Evolutionary conservation across 2,888 invertebrate species (phyloP), one percentile per base, ranked within the genome.

Genomic region (Sarcophaga caerulescens): DNA sequence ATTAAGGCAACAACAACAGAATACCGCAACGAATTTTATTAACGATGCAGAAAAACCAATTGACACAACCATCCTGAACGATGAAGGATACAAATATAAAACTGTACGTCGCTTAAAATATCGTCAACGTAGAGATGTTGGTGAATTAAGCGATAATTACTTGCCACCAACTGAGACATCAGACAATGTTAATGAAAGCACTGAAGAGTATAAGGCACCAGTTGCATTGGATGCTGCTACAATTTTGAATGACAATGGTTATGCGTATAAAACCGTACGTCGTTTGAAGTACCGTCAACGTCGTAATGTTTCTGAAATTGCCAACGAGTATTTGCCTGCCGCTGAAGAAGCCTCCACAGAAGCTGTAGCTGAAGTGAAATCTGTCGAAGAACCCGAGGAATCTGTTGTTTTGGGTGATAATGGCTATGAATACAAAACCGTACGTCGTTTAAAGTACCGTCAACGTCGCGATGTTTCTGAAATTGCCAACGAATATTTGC

Each of bases 41-140:
- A 71, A 89, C 88, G 89, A 87, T 52, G 68, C 75, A 65, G n/a
- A 44, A 19, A 14, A 35, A 60, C 65, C 70, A 19, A 25, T 65
- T 10, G 66, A 73, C 14, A 25, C n/a, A 47, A 68, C 71, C 21
- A 35, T 75, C 25, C 85, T 90, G 0, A 87, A 78, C n/a, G 86
- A 76, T n/a, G 88, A 89, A 88, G 90, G 90, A 0, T 90, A 91
- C 79, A 89, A 87, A 23, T 91, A 91, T 87, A 91, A 92, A 82
- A 90, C 91, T 4, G 89, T 91, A 0, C 89, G 90, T 21, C 89
- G 89, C 1, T 74, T 90, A 1, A 91, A 90, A 57, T 89, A 88
- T 23, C 90, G 92, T n/a, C 89, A 89, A 0, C 91, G 91, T 19
- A 90, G 91, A 59, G 91, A 91, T 88, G 90, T 91, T 0, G 35